Base-by-base conservation (phyloP, 2,888 invertebrate genomes). In the Papilio elwesi region DNA sequence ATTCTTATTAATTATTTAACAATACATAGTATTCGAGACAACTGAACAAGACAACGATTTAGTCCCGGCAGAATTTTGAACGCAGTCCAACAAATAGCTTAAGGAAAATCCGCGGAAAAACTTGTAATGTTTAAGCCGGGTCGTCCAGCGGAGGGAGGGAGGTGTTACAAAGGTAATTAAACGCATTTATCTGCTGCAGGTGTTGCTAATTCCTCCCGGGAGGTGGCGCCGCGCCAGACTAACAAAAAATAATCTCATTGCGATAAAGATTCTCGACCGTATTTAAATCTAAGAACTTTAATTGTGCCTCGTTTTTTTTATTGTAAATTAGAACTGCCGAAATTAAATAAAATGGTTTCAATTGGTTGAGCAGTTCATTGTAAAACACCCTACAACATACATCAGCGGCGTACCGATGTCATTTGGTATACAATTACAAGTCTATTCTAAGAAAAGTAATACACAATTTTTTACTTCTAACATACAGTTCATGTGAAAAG, bases 131-230 rank as follows among this genome's bases (percentile, higher is more conserved):
- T 67, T 26, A 36, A 16, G 57, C 36, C 36, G 49, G 59, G n/a
- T n/a, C 5, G 15, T 7, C 9, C 16, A 9, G 67, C 13, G 12
- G 55, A 3, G 13, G 55, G 55, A n/a, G 13, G 49, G 8, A 53
- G 64, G 51, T 55, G 68, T 66, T 57, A 66, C 65, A 71, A 66
- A 66, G 71, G 68, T 68, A 73, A 73, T 68, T 68, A 73, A 73
- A 90, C 84, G 83, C 88, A 87, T 90, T 90, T 91, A 91, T 91
- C 91, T 90, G 85, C 80, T 81, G 83, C 91, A 90, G 91, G 91
- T 90, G 91, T 75, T 78, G 88, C 73, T 73, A 73, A 73, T 73
- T 73, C 88, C 87, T 87, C 84, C 82, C 83, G 77, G 75, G 73
- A 78, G 87, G 88, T 85, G 84, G 78, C 78, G 71, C 75, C 68